A percentile compares a stretch with the other conserved stretches of the same genome.
Evolutionary conservation across 2,888 invertebrate genomes (phyloP).

Genomic region (Lepidonotus clava): DNA sequence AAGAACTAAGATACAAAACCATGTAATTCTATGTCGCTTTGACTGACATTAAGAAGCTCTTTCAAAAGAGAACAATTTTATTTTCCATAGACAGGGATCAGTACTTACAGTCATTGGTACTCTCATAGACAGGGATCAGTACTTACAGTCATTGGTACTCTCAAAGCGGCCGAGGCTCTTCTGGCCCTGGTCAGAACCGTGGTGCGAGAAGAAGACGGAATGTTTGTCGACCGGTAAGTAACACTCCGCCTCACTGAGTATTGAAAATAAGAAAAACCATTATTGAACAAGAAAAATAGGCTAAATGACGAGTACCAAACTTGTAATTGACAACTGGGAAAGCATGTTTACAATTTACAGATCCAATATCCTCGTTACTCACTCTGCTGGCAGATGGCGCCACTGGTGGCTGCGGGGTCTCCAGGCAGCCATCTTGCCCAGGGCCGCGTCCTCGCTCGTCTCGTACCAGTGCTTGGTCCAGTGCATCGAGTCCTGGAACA

Average conservation of each 20-base stretch:
- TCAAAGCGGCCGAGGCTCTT: neutral
- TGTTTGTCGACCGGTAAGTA: neutral
- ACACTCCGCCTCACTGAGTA: neutral
- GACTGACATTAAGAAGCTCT: too few species aligned
- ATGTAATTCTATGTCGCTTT: too few species aligned
- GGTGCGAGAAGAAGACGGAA: neutral
- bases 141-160: neutral
- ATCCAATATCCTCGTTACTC: neutral
- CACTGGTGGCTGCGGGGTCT: neutral
- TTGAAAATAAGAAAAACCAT: too few species aligned
- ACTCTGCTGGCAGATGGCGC: neutral
- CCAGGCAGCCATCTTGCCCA: neutral
- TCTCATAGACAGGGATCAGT: too few species aligned
- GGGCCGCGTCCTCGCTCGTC: neutral
- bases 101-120: too few species aligned
- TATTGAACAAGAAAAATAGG: too few species aligned
- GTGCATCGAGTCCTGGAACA: constrained; percentile 14
- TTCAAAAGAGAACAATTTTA: too few species aligned
- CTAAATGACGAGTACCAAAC: too few species aligned
- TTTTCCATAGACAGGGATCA: too few species aligned
- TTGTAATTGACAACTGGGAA: too few species aligned
- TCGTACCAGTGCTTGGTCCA: neutral
- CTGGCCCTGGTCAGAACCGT: neutral
- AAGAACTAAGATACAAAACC: too few species aligned
- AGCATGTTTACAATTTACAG: too few species aligned